Conservation (phyloP, 2,888 invertebrate genomes). For the Idaea biselata region DNA sequence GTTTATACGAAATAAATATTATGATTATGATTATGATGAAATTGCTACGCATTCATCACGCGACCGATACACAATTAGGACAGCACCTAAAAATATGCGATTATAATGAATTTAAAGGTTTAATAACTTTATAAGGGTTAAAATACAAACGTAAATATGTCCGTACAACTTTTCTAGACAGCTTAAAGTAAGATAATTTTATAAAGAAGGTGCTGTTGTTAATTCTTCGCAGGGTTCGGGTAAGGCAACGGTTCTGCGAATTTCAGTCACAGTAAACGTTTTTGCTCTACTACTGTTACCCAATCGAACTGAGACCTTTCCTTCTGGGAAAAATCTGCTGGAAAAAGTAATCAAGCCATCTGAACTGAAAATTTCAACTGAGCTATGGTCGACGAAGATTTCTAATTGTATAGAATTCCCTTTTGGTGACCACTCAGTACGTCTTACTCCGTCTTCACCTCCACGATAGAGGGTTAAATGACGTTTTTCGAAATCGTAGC, state of each 20-base stretch:
- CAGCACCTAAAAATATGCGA: too few species aligned
- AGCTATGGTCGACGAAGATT: slow-evolving; percentile 58
- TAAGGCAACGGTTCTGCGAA: slow-evolving; percentile 38
- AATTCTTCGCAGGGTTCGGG: slow-evolving; percentile 3
- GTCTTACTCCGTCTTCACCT: slow-evolving; percentile 52
- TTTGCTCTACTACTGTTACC: slow-evolving; percentile 26
- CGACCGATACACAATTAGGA: too few species aligned
- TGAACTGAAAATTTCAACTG: slow-evolving; percentile 55
- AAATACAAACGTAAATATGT: too few species aligned
- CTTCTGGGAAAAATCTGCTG: slow-evolving; percentile 53
- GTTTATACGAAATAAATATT: too few species aligned
- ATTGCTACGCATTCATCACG: too few species aligned
- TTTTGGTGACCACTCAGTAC: slow-evolving; percentile 51
- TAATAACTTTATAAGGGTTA: too few species aligned
- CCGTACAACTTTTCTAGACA: too few species aligned
- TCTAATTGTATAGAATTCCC: slow-evolving; percentile 31
- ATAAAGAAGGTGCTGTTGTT: background rate
- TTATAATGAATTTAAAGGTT: too few species aligned
- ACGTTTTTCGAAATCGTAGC: slow-evolving; percentile 38
- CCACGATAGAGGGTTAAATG: slow-evolving; percentile 56
- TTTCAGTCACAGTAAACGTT: slow-evolving; percentile 31
- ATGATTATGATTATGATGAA: too few species aligned
- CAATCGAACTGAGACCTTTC: slow-evolving; percentile 35
- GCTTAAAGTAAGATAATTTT: too few species aligned
- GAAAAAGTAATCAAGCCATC: slow-evolving; percentile 58